Base-by-base conservation (phyloP, 2,113 vertebrate species). In the Actenoides hombroni region DNA sequence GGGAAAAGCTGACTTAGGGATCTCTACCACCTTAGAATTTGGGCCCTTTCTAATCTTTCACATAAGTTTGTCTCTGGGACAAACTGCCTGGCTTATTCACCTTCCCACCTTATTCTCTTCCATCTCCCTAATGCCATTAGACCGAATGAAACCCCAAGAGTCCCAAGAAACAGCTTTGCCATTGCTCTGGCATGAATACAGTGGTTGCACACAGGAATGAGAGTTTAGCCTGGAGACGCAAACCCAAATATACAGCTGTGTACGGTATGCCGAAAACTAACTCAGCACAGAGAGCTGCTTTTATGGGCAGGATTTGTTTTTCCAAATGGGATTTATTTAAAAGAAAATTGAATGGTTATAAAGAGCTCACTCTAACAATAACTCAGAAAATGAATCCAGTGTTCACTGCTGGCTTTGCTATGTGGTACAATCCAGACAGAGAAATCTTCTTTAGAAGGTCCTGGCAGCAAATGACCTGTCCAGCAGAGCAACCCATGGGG, bases 271-370 rank as follows among this genome's bases (percentile, higher is more conserved):
- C 88, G 86, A 81, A 96, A 94, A 81, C 88, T 74, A 91, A 93
- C 92, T 86, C 95, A 76, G 92, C 70, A 93, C 64, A 94, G 91
- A 96, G 73, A 84, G 88, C 88, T 84, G 96, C 95, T 96, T 97
- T 95, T 92, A 95, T 71, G 74, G 94, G 83, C 54, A 96, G 86
- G 94, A 90, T 96, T 97, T 97, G 95, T 96, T 97, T 97, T 96
- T 94, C 95, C 87, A 96, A 97, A 97, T 93, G 94, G 95, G 95
- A 97, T 97, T 96, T 97, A 95, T 95, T 97, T 93, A 93, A 95
- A 92, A 93, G 88, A 95, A 95, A 95, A 95, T 80, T 84, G 94
- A 92, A 95, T 70, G 76, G 94, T 81, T 97, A 95, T 95, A 96
- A 96, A 96, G 96, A 95, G 90, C 77, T 93, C 91, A 83, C 81